A percentile compares a stretch with the other conserved stretches of the same genome.
phyloP scores from a whole-genome alignment of 2,888 invertebrate species.

The Ophonus ardosiacus region DNA sequence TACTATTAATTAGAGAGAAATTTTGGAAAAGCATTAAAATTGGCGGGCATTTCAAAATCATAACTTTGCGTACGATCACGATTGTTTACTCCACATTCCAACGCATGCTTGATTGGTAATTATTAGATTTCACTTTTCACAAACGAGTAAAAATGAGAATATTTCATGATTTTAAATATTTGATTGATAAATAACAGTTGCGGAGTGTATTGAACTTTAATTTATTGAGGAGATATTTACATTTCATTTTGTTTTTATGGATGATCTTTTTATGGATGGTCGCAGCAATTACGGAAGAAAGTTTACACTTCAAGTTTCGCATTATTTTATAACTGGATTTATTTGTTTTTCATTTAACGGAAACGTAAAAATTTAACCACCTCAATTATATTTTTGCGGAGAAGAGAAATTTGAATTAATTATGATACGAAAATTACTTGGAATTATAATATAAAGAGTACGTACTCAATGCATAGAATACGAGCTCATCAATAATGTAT shows the following conservation, averaged over 20 bases:
- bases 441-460: background rate
- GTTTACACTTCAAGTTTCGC: background rate
- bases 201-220: slow-evolving; percentile 28
- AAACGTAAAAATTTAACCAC: slow-evolving; percentile 7
- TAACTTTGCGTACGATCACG: slow-evolving; percentile 10
- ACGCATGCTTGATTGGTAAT: slow-evolving; percentile 38
- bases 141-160: slow-evolving; percentile 44
- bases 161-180: slow-evolving; percentile 37
- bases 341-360: background rate
- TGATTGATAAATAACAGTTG: slow-evolving; percentile 43
- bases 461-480: no score
- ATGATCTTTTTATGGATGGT: background rate
- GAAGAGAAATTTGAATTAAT: slow-evolving; percentile 20
- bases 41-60: slow-evolving; percentile 14
- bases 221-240: background rate
- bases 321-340: slow-evolving; percentile 21
- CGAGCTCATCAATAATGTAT: no score
- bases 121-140: slow-evolving; percentile 56
- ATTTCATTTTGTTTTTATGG: slow-evolving; percentile 24
- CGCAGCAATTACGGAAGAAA: slow-evolving; percentile 23
- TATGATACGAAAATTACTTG: background rate
- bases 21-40: slow-evolving; percentile 12
- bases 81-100: slow-evolving; percentile 46
- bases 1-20: slow-evolving; percentile 2
- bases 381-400: background rate